Evolutionary conservation across 1,140 invertebrate genomes (phyloP).

Genomic region (Hesperophylax magnus): DNA sequence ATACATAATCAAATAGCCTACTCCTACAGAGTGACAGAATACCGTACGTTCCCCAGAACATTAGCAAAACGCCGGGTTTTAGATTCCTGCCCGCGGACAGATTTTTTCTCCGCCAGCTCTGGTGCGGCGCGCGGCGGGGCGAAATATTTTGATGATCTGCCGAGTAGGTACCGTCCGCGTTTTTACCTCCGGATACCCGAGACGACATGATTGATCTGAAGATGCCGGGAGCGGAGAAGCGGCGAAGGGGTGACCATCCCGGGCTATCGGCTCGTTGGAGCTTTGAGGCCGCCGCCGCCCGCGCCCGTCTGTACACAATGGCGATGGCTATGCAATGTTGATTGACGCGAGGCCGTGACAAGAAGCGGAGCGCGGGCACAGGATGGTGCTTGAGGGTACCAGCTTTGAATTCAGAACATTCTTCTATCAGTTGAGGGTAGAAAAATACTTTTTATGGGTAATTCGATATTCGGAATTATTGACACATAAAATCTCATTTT

Average conservation of each 20-base stretch:
- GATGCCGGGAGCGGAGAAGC: background rate
- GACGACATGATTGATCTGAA: slow-evolving; percentile 36
- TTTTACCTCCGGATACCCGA: slow-evolving; percentile 3
- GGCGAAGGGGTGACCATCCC: background rate
- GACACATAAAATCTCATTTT: background rate
- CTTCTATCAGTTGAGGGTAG: background rate
- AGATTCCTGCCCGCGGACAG: background rate
- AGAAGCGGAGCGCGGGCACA: slow-evolving; percentile 5
- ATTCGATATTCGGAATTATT: background rate
- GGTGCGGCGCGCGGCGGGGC: background rate
- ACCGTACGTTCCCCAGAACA: too few species aligned
- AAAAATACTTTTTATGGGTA: background rate
- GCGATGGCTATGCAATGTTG: slow-evolving; percentile 47
- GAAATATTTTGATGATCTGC: slow-evolving; percentile 30
- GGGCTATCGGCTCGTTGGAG: slow-evolving; percentile 25
- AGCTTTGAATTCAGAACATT: slow-evolving; percentile 10
- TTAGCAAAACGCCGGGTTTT: background rate
- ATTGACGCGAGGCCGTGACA: slow-evolving; percentile 51
- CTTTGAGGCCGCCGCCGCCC: slow-evolving; percentile 39
- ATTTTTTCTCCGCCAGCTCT: background rate
- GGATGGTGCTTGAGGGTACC: background rate
- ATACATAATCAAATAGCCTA: too few species aligned
- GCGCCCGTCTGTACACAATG: slow-evolving; percentile 45
- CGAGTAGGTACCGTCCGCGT: background rate
- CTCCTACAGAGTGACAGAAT: too few species aligned